These are phyloP conservation scores for Pegoplata infirma DNA, from an alignment of 2,888 invertebrate genomes.

Conservation along the genomic window DNA sequence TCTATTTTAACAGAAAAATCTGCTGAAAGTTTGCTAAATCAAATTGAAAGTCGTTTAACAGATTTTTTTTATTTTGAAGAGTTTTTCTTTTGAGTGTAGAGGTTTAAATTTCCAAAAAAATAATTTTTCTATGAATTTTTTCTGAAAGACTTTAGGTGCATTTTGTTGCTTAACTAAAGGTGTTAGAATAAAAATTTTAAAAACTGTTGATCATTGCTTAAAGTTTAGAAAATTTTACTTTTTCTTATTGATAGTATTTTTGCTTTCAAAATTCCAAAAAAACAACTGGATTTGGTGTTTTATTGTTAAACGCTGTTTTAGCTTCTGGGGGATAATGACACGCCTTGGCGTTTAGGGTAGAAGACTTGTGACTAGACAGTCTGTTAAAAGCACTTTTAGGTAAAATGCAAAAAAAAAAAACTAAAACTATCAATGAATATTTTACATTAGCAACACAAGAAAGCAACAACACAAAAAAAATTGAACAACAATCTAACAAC, in stretches of 20 bases:
- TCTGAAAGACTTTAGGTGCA: no score
- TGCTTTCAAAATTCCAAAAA: neutral
- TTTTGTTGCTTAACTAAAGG: no score
- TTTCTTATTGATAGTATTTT: neutral
- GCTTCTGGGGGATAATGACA: slow-evolving; percentile 23
- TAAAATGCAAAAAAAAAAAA: neutral
- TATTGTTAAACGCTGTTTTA: neutral
- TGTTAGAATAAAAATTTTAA: no score
- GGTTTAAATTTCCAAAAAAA: no score
- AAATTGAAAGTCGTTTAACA: no score
- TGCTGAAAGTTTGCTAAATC: no score
- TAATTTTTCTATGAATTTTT: no score
- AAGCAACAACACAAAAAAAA: neutral
- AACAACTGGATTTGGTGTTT: neutral
- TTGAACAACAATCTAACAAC: slow-evolving; percentile 11
- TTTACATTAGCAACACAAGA: neutral
- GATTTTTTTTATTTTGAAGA: no score
- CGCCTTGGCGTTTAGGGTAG: slow-evolving; percentile 49
- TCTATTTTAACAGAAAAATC: no score
- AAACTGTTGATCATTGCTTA: no score
- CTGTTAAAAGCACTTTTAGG: neutral
- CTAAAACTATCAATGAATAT: slow-evolving; percentile 20
- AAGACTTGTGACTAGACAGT: slow-evolving; percentile 37
- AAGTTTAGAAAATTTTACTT: no score
- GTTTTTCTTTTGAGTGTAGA: no score